phyloP scores from a whole-genome alignment of 2,797 vertebrate species.

The Choloepus didactylus region DNA sequence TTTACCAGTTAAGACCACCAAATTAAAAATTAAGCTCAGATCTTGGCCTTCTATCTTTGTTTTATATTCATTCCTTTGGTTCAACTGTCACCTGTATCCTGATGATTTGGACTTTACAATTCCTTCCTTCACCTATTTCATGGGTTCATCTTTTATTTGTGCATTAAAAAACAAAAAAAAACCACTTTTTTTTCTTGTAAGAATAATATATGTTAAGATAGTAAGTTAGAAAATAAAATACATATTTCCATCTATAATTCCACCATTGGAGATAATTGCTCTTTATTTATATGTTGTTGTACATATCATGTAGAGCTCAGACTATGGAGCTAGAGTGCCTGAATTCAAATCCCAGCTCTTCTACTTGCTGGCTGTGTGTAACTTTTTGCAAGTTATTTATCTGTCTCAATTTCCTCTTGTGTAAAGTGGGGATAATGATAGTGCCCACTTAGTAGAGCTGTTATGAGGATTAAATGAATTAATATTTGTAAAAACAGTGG shows the following conservation, averaged over 20 bases:
- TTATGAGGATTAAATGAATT: slow-evolving; percentile 30
- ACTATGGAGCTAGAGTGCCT: not conserved
- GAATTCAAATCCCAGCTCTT: slow-evolving; percentile 27
- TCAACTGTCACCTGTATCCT: not conserved
- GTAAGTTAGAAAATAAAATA: slow-evolving; percentile 42
- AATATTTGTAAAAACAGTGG: slow-evolving; percentile 31
- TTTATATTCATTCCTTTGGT: not conserved
- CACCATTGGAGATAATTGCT: not conserved
- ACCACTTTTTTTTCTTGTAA: not conserved
- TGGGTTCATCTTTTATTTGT: slow-evolving; percentile 27
- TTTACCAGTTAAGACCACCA: not conserved
- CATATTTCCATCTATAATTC: not conserved
- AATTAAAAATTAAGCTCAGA: not conserved
- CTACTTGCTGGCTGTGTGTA: not conserved
- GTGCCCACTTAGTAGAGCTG: not conserved
- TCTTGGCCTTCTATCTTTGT: not conserved
- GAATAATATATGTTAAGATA: slow-evolving; percentile 38
- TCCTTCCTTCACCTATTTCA: not conserved
- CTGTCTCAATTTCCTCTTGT: not conserved
- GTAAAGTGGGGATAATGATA: not conserved
- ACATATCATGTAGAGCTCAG: not conserved
- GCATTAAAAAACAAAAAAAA: not conserved
- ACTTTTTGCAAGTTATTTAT: not conserved
- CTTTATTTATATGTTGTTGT: not conserved
- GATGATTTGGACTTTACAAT: slow-evolving; percentile 25